Evolutionary conservation across 2,113 vertebrate genomes (phyloP), one percentile per base, ranked within the genome.

Genomic region (Xiphorhynchus elegans): DNA sequence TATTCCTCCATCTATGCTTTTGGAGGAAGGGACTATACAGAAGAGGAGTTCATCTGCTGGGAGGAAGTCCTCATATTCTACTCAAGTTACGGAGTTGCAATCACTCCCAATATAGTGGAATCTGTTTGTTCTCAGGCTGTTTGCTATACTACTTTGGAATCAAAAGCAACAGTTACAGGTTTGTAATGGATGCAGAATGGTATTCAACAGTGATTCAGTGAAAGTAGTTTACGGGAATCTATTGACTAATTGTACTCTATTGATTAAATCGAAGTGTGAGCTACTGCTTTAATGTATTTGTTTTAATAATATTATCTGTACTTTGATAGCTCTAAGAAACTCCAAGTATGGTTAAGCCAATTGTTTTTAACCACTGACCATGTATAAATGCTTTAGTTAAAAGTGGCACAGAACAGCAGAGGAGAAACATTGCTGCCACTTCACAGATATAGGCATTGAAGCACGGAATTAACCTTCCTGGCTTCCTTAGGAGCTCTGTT

Each of bases 81-180:
- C 47, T 85, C 5, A 55, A 29, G 11, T 58, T 78, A 68, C 0
- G 17, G 11, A 68, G 29, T 44, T 87, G 25, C 1, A 1, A 2
- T 78, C 33, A 59, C 21, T 53, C 78, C 23, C n/a, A 26, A 1
- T 49, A 12, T 14, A 40, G 35, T 35, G 37, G 25, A 62, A 16
- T 73, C 37, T 4, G 2, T 67, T 93, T 83, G 12, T 73, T 92
- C 33, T 94, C 68, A 40, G 9, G 13, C 9, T 56, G 42, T 75
- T 88, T 49, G 26, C 85, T 59, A 6, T 26, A 64, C 53, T 72
- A 40, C 7, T 2, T 0, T 25, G 31, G n/a, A 80, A 12, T 80
- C 50, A 75, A 92, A 53, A 90, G 67, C 72, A 39, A 8, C 39
- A 28, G 10, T 46, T 84, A 37, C 21, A 84, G 19, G 13, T 89